Evolutionary conservation across 2,888 invertebrate species (phyloP).

Genomic region (Calliopum simillimum): DNA sequence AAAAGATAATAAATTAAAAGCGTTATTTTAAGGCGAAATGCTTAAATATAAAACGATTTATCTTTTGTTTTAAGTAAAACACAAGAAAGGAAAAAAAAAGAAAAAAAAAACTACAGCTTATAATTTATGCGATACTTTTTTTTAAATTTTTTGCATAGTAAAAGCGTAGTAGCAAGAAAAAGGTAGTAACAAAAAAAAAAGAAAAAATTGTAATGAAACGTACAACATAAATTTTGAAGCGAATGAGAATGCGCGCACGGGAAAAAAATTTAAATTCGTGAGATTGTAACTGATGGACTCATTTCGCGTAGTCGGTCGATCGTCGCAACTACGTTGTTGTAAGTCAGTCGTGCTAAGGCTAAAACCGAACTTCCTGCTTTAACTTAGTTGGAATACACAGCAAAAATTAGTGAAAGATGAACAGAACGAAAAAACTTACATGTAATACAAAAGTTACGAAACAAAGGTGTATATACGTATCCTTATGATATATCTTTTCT

Average conservation of each 20-base stretch:
- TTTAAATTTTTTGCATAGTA: background rate
- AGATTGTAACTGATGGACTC: conserved; percentile 62
- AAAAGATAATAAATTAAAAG: too few relatives aligned
- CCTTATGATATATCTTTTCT: too few relatives aligned
- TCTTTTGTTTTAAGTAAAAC: too few relatives aligned
- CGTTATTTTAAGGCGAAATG: too few relatives aligned
- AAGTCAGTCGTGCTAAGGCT: conserved; percentile 1
- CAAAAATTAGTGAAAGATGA: too few relatives aligned
- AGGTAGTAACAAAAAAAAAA: conserved; percentile 17
- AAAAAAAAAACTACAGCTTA: background rate
- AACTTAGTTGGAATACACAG: too few relatives aligned
- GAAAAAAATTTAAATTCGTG: conserved; percentile 57
- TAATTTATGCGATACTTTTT: background rate
- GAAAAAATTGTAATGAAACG: conserved; percentile 32
- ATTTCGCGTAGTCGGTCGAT: conserved; percentile 48
- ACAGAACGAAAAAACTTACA: too few relatives aligned
- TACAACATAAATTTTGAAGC: conserved; percentile 23
- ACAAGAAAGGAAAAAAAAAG: background rate
- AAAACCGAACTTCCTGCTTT: background rate
- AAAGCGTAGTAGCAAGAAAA: conserved; percentile 1
- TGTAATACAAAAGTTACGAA: too few relatives aligned
- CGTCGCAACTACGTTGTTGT: background rate
- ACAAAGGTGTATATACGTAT: too few relatives aligned
- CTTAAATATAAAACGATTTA: too few relatives aligned
- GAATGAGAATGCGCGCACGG: conserved; percentile 29